Conservation (phyloP, 2,113 vertebrate genomes). For the Pangasianodon gigas region DNA sequence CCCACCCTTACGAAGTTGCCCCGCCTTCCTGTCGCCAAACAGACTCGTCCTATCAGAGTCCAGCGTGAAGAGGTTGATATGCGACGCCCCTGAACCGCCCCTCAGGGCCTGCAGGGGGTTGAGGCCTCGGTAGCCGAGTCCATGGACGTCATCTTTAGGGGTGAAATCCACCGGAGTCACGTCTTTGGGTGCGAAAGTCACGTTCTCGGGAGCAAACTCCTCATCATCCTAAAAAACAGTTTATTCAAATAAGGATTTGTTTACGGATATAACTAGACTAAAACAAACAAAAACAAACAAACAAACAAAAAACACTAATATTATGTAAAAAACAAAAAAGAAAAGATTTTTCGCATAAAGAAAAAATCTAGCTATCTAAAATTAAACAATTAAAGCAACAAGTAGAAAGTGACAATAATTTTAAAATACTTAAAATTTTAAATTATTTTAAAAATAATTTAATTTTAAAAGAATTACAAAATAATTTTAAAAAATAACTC, state of each 20-base stretch:
- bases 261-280: background rate
- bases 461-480: background rate
- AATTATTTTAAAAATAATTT: background rate
- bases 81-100: conserved; percentile 65
- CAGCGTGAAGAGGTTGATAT: conserved; percentile 77
- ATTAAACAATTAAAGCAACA: background rate
- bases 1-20: conserved; percentile 77
- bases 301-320: background rate
- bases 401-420: background rate
- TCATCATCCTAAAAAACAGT: conserved; percentile 70
- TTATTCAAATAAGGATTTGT: background rate
- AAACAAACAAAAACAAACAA: no score
- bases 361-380: background rate
- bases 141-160: conserved; percentile 81
- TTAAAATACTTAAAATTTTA: background rate
- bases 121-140: conserved; percentile 90
- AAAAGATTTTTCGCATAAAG: background rate
- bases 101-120: conserved; percentile 83
- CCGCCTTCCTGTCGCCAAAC: conserved; percentile 70
- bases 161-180: conserved; percentile 85
- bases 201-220: conserved; percentile 84
- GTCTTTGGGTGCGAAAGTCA: conserved; percentile 94
- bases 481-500: background rate
- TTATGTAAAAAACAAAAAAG: background rate
- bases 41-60: conserved; percentile 73